These are phyloP conservation scores for Dromiciops gliroides DNA, from an alignment of 2,113 vertebrate species.

Conservation along the genomic window DNA sequence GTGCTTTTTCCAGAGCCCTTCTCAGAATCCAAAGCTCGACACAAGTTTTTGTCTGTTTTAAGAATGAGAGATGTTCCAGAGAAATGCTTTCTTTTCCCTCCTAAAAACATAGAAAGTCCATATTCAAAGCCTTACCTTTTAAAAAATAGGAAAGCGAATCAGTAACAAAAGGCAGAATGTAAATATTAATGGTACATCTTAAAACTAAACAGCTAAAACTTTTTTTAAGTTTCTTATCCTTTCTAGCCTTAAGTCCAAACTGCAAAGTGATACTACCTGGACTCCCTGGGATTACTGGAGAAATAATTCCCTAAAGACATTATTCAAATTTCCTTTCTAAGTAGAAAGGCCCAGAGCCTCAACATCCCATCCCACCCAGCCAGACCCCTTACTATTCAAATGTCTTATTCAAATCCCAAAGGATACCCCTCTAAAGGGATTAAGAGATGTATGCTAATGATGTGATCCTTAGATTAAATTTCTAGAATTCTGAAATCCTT, in stretches of 20 bases:
- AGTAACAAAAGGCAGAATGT: slow-evolving; percentile 18
- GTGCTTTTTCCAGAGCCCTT: not conserved
- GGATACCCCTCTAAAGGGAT: not conserved
- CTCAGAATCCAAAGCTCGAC: not conserved
- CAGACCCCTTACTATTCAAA: not conserved
- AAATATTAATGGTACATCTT: not conserved
- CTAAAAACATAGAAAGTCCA: not conserved
- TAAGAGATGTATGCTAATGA: not conserved
- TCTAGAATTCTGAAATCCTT: not conserved
- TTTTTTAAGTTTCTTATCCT: slow-evolving; percentile 27
- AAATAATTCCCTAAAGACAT: not conserved
- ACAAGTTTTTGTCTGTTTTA: slow-evolving; percentile 27
- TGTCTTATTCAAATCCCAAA: not conserved
- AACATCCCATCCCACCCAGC: not conserved
- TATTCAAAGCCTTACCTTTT: slow-evolving; percentile 6
- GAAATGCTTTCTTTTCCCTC: not conserved
- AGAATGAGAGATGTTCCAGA: slow-evolving; percentile 1
- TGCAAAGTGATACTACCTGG: not conserved
- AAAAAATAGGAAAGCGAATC: not conserved
- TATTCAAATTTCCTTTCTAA: not conserved
- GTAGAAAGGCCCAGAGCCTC: not conserved
- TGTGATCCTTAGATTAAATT: not conserved
- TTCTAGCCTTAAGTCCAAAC: not conserved
- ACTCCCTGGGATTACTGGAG: not conserved
- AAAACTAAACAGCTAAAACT: slow-evolving; percentile 5